Percentiles rank a stretch among this genome's conserved stretches.
Evolutionary conservation across 2,888 invertebrate species (phyloP).

Genomic region (Tenodera sinensis): DNA sequence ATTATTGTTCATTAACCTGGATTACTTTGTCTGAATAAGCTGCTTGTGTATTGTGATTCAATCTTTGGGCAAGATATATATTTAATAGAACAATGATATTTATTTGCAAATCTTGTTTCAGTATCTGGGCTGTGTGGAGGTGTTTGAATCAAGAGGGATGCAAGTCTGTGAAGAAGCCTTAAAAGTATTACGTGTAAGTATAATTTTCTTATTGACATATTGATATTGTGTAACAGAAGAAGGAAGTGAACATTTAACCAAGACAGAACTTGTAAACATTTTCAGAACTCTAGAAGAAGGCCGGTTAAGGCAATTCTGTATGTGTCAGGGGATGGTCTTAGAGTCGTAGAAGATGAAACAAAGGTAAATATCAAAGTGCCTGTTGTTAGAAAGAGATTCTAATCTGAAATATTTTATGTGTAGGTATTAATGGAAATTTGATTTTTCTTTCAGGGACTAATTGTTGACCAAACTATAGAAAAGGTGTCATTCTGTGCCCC

Average conservation of each 20-base stretch:
- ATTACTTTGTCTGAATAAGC: no score
- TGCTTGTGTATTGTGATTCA: no score
- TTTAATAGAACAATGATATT: no score
- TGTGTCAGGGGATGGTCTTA: constrained; percentile 90
- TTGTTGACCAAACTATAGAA: constrained; percentile 99
- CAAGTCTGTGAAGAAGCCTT: constrained; percentile 99
- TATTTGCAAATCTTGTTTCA: constrained; percentile 42
- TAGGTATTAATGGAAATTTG: not conserved
- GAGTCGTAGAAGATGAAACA: constrained; percentile 98
- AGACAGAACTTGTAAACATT: constrained; percentile 33
- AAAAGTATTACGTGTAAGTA: constrained; percentile 88
- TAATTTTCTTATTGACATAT: not conserved
- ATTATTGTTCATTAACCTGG: no score
- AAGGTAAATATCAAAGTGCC: constrained; percentile 53
- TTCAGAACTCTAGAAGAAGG: constrained; percentile 80
- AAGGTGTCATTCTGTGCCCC: constrained; percentile 99
- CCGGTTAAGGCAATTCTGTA: constrained; percentile 87
- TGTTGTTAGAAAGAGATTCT: not conserved
- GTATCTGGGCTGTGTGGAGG: constrained; percentile 98
- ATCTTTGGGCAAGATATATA: no score
- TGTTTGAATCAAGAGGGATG: constrained; percentile 99
- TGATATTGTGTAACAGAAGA: not conserved
- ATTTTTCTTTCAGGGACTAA: constrained; percentile 63
- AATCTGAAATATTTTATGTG: not conserved
- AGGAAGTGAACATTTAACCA: not conserved